Base-by-base conservation (phyloP, 92 coral and sea anemone genomes). In the Bergia sp. region DNA sequence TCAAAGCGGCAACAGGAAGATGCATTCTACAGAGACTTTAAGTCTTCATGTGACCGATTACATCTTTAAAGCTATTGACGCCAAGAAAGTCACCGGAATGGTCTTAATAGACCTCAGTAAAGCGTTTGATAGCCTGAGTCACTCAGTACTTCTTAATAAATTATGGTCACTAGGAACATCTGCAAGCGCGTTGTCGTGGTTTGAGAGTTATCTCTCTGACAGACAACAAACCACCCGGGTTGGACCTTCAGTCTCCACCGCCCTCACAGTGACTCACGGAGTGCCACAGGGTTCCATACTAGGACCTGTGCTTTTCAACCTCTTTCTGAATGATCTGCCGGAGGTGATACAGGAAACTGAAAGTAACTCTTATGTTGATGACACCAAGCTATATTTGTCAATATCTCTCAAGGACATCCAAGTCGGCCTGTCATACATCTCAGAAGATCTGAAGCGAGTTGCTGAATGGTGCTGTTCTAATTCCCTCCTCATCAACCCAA, bases 401-500 rank as follows among this genome's bases (percentile, higher is more conserved):
- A 37, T 89, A 20, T 69, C 73, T 23, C 81, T 81, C 36, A 82
- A 49, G 91, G 89, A 83, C 76, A 49, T 76, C 29, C 79, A 53
- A 29, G 39, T 11, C 49, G 64, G 66, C 71, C 41, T 89, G 37
- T 66, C 74, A 84, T n/a, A 73, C 37, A 58, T 86, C 43, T 85
- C 92, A 50, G 85, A 12, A 38, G 92, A 89, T 77, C 75, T 89
- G 38, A 36, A 85, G 82, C 79, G 44, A 20, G 89, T 84, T 77
- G 89, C 92, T 41, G 89, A 45, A 50, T 89, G 92, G 92, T 74
- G 37, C 55, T 89, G 92, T 76, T 84, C 89, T 18, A 50, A 82
- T 40, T 82, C 86, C 29, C 29, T 29, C 29, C 29, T 29, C 29
- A 29, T 29, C 29, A 29, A 29, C 29, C 29, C 29, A 29, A 29